Conservation (phyloP, 2,888 invertebrate species). For the Teleiodes luculella region DNA sequence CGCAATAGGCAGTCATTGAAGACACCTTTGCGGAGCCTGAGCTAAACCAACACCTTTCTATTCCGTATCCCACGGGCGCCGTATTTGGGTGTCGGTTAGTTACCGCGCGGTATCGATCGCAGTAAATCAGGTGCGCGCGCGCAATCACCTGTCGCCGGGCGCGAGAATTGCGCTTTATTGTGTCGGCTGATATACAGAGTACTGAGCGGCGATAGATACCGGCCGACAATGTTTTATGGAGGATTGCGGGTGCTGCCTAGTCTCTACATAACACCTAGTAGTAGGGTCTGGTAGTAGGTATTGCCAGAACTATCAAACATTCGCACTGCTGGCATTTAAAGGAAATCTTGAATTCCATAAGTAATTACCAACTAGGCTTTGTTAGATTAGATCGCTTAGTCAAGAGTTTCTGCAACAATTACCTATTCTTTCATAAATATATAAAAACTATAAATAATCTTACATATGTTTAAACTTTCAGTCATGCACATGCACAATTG, state of each 20-base stretch:
- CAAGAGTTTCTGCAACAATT: too few species aligned
- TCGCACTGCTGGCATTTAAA: too few species aligned
- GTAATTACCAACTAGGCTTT: too few species aligned
- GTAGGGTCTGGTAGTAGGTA: too few species aligned
- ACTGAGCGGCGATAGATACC: not conserved
- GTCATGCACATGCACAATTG: too few species aligned
- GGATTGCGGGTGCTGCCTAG: not conserved
- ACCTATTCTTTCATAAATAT: too few species aligned
- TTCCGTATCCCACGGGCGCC: slow-evolving; percentile 11
- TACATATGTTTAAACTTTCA: too few species aligned
- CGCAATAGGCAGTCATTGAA: not conserved
- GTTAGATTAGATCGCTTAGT: too few species aligned
- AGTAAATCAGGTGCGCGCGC: slow-evolving; percentile 32
- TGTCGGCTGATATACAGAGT: slow-evolving; percentile 3
- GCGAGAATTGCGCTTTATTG: slow-evolving; percentile 28
- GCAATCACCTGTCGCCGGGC: slow-evolving; percentile 22
- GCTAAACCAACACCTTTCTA: slow-evolving; percentile 10
- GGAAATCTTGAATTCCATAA: too few species aligned
- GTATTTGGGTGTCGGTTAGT: slow-evolving; percentile 24
- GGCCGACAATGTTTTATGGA: slow-evolving; percentile 2
- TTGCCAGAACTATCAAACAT: too few species aligned
- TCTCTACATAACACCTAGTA: too few species aligned
- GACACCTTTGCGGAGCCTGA: not conserved
- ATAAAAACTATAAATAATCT: too few species aligned
- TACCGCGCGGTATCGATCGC: slow-evolving; percentile 30